Conservation (phyloP, 35 echinoderm and acorn worm species). For the Heliocidaris erythrogramma region DNA sequence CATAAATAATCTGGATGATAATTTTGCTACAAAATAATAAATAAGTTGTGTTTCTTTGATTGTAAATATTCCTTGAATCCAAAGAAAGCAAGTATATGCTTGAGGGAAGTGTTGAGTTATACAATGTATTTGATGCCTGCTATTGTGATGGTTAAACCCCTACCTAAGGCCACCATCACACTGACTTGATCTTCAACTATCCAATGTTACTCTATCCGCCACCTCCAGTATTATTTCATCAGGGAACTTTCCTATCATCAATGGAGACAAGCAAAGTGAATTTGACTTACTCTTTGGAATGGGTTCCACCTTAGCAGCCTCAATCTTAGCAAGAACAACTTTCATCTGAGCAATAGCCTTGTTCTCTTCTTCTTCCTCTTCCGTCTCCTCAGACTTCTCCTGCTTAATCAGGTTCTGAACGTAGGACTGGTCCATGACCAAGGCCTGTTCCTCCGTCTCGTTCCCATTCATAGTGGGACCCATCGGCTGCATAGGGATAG, state of each 20-base stretch:
- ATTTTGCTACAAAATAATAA: not conserved
- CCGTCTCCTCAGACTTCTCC: constrained; percentile 64
- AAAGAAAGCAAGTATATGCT: no score
- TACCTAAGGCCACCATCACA: no score
- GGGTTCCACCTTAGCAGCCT: constrained; percentile 68
- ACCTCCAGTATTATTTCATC: no score
- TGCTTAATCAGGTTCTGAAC: constrained; percentile 49
- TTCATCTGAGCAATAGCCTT: constrained; percentile 85
- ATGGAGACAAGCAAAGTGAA: no score
- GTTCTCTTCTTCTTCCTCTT: constrained; percentile 67
- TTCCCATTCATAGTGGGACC: constrained; percentile 67
- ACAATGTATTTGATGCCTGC: no score
- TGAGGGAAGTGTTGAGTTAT: no score
- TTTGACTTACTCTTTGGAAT: constrained; percentile 78
- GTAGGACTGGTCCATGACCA: not conserved
- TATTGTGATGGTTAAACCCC: no score
- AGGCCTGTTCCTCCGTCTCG: not conserved
- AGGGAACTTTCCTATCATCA: no score
- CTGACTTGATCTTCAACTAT: no score
- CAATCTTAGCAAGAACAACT: constrained; percentile 83
- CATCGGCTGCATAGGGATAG: constrained; percentile 78
- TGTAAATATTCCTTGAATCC: no score
- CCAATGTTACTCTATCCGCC: no score
- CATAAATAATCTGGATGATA: not conserved
- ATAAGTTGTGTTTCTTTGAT: no score